A percentile compares a stretch with the other conserved stretches of the same genome.
phyloP scores from a whole-genome alignment of 2,888 invertebrate genomes.

The Coecobrya sp. region DNA sequence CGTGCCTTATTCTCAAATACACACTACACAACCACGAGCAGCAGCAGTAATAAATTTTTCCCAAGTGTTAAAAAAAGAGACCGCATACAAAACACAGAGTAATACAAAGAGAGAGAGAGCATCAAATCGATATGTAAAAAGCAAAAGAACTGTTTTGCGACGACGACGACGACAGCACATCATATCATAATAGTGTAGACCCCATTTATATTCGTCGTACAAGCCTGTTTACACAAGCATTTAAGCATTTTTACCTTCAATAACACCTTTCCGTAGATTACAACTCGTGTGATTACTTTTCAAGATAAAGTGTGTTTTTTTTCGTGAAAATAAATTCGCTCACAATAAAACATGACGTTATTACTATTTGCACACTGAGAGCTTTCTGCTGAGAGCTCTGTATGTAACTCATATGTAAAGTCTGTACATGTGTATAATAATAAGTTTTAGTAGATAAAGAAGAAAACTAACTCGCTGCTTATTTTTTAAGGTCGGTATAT shows the following conservation, averaged over 20 bases:
- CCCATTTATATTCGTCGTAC: conserved; percentile 18
- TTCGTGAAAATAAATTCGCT: not conserved
- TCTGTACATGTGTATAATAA: too few species aligned
- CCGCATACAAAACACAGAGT: not conserved
- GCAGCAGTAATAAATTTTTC: too few species aligned
- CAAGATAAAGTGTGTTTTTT: not conserved
- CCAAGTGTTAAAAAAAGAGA: not conserved
- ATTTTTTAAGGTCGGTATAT: too few species aligned
- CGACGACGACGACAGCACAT: too few species aligned
- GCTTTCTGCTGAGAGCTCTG: too few species aligned
- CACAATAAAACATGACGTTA: not conserved
- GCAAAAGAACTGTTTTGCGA: too few species aligned
- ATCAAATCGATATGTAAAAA: too few species aligned
- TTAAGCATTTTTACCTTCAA: not conserved
- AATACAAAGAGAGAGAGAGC: not conserved
- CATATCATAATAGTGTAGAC: too few species aligned
- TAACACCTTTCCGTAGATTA: not conserved
- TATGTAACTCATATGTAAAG: too few species aligned
- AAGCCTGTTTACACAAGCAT: conserved; percentile 31
- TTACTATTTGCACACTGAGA: not conserved
- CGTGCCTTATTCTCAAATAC: not conserved
- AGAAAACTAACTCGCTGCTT: too few species aligned
- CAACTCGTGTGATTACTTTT: not conserved
- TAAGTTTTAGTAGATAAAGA: too few species aligned
- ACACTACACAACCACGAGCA: too few species aligned